Conservation (phyloP, 2,797 vertebrate genomes). For the Amphiprion clarkii region DNA sequence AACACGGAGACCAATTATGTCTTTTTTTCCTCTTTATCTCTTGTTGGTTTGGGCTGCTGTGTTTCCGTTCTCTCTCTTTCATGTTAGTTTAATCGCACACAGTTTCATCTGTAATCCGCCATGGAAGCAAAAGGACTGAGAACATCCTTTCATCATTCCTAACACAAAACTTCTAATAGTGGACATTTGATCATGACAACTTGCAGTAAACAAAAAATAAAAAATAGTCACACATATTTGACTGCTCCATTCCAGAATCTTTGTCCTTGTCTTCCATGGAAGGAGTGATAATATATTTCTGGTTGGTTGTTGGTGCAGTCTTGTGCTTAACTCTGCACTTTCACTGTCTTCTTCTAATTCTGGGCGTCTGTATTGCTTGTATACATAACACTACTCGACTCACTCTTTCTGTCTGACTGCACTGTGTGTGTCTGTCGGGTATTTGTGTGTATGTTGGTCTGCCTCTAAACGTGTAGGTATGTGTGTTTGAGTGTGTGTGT, state of each 20-base stretch:
- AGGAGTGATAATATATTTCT: conserved; percentile 52
- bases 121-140: conserved; percentile 73
- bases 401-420: conserved; percentile 51
- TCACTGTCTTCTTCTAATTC: conserved; percentile 49
- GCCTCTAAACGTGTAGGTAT: conserved; percentile 1
- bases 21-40: conserved; percentile 35
- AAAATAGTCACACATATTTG: not conserved
- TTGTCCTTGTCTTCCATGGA: conserved; percentile 75
- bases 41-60: conserved; percentile 67
- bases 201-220: not conserved
- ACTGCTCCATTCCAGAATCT: not conserved
- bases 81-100: conserved; percentile 46
- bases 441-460: conserved; percentile 14
- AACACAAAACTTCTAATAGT: not conserved
- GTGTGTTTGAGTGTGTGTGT: not conserved
- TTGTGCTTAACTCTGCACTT: conserved; percentile 56
- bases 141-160: not conserved
- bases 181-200: not conserved
- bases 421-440: conserved; percentile 23
- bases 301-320: conserved; percentile 64
- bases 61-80: conserved; percentile 40
- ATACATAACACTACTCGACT: conserved; percentile 39
- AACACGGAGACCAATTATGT: conserved; percentile 54
- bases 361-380: conserved; percentile 59
- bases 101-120: conserved; percentile 68